Conservation (phyloP, 2,888 invertebrate genomes). For the Netelia inedita region DNA sequence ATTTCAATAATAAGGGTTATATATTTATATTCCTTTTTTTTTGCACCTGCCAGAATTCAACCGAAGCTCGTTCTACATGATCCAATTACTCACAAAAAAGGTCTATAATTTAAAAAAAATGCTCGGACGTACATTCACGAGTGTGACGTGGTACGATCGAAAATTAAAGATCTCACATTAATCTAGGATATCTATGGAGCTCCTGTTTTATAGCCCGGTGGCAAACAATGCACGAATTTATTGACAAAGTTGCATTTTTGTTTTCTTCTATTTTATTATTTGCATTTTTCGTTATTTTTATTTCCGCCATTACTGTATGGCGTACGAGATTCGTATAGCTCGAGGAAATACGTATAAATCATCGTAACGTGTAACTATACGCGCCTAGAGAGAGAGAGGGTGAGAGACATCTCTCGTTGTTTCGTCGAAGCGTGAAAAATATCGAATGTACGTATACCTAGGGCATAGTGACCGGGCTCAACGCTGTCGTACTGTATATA, state of each 20-base stretch:
- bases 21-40: neutral
- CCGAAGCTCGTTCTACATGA: neutral
- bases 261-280: slow-evolving; percentile 12
- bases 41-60: neutral
- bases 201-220: slow-evolving; percentile 31
- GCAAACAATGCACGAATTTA: slow-evolving; percentile 45
- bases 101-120: neutral
- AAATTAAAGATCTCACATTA: slow-evolving; percentile 28
- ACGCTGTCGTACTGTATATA: slow-evolving; percentile 37
- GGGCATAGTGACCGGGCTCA: slow-evolving; percentile 36
- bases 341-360: slow-evolving; percentile 64
- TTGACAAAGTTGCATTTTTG: neutral
- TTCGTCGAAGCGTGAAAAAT: slow-evolving; percentile 69
- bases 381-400: slow-evolving; percentile 18
- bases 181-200: slow-evolving; percentile 12
- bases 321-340: slow-evolving; percentile 48
- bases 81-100: slow-evolving; percentile 25
- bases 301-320: slow-evolving; percentile 29
- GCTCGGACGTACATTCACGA: slow-evolving; percentile 1
- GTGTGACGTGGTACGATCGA: neutral
- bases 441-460: slow-evolving; percentile 48
- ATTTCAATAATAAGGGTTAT: neutral
- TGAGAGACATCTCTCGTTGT: slow-evolving; percentile 47
- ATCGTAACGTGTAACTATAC: slow-evolving; percentile 55
- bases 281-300: slow-evolving; percentile 41